phyloP scores from a whole-genome alignment of 2,113 vertebrate genomes.

The Sterna hirundo region DNA sequence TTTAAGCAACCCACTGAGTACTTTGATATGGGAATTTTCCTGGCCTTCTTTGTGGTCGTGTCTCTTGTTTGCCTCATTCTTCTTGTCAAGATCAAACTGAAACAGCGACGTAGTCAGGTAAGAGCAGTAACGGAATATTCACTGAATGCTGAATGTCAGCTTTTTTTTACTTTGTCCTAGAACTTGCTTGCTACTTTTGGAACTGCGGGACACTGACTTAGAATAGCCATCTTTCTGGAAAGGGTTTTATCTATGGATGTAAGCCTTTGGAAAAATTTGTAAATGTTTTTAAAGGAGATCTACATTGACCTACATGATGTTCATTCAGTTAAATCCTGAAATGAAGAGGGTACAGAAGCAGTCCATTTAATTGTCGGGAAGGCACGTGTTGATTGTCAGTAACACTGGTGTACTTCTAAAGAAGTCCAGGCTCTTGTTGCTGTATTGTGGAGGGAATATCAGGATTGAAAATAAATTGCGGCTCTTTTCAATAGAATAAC shows the following conservation, averaged over 20 bases:
- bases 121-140: not conserved
- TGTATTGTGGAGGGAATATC: not conserved
- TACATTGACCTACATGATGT: not conserved
- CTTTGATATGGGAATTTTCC: conserved; percentile 98
- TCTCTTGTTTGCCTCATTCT: conserved; percentile 97
- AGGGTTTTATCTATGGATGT: not conserved
- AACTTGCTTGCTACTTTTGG: not conserved
- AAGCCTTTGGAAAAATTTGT: not conserved
- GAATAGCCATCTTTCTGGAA: not conserved
- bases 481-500: not conserved
- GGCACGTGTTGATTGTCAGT: not conserved
- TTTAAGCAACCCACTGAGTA: conserved; percentile 95
- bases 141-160: not conserved
- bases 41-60: conserved; percentile 98
- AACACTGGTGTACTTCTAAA: not conserved
- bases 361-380: not conserved
- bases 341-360: not conserved
- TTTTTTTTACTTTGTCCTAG: not conserved
- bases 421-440: not conserved
- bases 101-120: conserved; percentile 96
- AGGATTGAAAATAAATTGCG: not conserved
- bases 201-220: not conserved
- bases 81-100: conserved; percentile 98
- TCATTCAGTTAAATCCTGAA: not conserved
- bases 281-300: not conserved